These are phyloP conservation scores for Ladona fulva DNA, from an alignment of 1,140 invertebrate species.

Conservation along the genomic window DNA sequence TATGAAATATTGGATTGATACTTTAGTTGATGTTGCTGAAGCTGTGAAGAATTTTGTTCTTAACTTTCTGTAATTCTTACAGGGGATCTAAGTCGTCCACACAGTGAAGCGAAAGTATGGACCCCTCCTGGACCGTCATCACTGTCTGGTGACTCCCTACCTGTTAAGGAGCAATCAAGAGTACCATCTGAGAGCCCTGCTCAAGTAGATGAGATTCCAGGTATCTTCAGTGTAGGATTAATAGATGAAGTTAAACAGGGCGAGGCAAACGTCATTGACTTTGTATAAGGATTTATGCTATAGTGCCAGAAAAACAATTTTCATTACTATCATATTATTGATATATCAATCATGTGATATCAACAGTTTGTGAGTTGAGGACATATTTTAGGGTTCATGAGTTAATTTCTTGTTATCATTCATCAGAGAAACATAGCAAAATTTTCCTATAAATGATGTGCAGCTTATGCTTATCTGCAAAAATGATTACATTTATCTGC, in stretches of 20 bases:
- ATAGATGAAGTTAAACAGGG: not conserved
- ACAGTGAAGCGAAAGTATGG: conserved; percentile 60
- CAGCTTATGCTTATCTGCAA: conserved; percentile 4
- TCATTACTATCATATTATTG: no score
- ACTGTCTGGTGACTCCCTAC: conserved; percentile 34
- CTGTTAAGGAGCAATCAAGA: not conserved
- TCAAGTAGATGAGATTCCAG: not conserved
- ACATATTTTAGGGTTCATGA: no score
- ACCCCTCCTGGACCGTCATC: conserved; percentile 47
- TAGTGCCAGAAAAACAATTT: no score
- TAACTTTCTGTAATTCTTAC: conserved; percentile 25
- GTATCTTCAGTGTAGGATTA: conserved; percentile 6
- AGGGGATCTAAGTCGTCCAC: conserved; percentile 47
- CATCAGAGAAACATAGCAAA: no score
- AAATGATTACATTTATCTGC: not conserved
- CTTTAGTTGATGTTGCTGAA: conserved; percentile 29
- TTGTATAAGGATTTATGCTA: no score
- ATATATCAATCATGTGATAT: no score
- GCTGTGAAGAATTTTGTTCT: conserved; percentile 38
- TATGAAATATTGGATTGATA: no score
- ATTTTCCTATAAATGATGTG: not conserved
- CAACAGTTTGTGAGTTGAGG: no score
- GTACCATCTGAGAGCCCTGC: not conserved
- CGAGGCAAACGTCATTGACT: no score
- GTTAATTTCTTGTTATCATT: no score